A percentile compares a stretch with the other conserved stretches of the same genome.
Conservation (phyloP, 1,140 invertebrate species). For the Lucilia cuprina region DNA sequence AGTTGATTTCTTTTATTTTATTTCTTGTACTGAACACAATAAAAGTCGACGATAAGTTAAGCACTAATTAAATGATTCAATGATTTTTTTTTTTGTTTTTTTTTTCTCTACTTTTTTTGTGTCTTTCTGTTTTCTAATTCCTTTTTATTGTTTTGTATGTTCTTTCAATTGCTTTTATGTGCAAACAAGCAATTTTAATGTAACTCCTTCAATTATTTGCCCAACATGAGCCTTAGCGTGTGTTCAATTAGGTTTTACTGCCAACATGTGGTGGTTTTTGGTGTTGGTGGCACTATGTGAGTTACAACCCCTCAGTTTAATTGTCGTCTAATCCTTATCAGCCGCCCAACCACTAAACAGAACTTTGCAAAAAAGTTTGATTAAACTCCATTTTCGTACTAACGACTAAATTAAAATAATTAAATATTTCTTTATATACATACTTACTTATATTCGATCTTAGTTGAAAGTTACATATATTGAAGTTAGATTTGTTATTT, state of each 20-base stretch:
- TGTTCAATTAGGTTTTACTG: slow-evolving; percentile 20
- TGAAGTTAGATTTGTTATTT: too few species aligned
- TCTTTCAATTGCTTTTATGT: slow-evolving; percentile 56
- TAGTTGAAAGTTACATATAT: too few species aligned
- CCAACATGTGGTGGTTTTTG: neutral
- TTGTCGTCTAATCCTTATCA: neutral
- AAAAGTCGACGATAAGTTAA: slow-evolving; percentile 48
- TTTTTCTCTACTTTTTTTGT: neutral
- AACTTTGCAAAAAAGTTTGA: too few species aligned
- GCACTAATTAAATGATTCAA: slow-evolving; percentile 62
- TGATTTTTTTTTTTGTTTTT: slow-evolving; percentile 45
- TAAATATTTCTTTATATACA: too few species aligned
- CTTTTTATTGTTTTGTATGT: slow-evolving; percentile 60
- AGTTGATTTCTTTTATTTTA: neutral
- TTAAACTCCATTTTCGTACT: too few species aligned
- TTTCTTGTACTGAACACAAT: neutral
- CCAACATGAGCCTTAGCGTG: neutral
- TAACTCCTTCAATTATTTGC: slow-evolving; percentile 23
- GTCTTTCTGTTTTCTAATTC: slow-evolving; percentile 52
- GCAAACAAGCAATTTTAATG: slow-evolving; percentile 29
- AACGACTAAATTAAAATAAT: too few species aligned
- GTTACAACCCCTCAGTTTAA: neutral
- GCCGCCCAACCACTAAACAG: neutral
- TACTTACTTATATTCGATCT: too few species aligned
- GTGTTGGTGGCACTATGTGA: neutral